Evolutionary conservation across 2,113 vertebrate species (phyloP).

Genomic region (Cyanoliseus patagonus): DNA sequence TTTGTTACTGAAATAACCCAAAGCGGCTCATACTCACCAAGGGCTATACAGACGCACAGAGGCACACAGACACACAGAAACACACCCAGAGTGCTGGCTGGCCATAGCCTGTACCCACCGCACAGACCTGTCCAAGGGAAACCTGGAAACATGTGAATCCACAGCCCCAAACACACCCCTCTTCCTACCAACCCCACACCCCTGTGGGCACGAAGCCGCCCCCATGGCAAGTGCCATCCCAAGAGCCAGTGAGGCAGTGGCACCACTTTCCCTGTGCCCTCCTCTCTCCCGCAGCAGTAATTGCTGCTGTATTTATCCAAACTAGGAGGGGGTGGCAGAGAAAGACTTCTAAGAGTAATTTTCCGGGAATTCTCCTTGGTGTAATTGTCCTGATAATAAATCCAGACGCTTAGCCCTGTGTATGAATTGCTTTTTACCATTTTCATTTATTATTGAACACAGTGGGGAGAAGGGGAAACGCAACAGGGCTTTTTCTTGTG

Average conservation of each 20-base stretch:
- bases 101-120: accelerated
- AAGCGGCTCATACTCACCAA: accelerated
- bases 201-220: neutral
- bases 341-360: constrained; percentile 60
- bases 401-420: constrained; percentile 23
- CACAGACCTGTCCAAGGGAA: neutral
- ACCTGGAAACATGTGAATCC: accelerated
- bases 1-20: neutral
- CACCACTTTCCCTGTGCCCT: neutral
- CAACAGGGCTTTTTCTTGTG: constrained; percentile 54
- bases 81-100: accelerated
- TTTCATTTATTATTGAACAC: constrained; percentile 62
- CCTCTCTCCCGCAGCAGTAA: constrained; percentile 27
- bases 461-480: constrained; percentile 60
- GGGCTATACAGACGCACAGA: neutral
- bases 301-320: constrained; percentile 59
- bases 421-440: constrained; percentile 55
- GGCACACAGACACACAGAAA: too few relatives aligned
- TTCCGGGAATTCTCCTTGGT: constrained; percentile 39
- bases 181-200: accelerated
- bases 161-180: accelerated
- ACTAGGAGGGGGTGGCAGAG: constrained; percentile 61
- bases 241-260: neutral
- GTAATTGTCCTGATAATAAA: constrained; percentile 62
- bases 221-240: neutral